These are phyloP conservation scores for Halichondria panicea DNA, from an alignment of 37 sponge, comb jelly and placozoan species.

Conservation along the genomic window DNA sequence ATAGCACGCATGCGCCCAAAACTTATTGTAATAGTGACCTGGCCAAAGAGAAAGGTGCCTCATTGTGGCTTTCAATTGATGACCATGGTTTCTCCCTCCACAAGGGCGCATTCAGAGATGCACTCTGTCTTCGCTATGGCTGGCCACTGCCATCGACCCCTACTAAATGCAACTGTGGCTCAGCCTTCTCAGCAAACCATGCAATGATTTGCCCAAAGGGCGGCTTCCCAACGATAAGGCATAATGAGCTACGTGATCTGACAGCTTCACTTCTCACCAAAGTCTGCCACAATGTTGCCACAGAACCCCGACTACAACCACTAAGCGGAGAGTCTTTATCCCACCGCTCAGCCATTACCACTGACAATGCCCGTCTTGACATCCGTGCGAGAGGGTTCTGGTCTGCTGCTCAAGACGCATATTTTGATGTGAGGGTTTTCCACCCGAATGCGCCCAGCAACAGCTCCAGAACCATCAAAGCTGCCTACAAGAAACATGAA, in stretches of 20 bases:
- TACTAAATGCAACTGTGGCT: conserved; percentile 20
- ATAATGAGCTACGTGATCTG: conserved; percentile 39
- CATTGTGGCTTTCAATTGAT: conserved; percentile 27
- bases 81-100: conserved; percentile 34
- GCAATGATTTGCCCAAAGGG: conserved; percentile 26
- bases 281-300: conserved; percentile 37
- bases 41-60: conserved; percentile 27
- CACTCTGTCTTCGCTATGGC: conserved; percentile 18
- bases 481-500: conserved; percentile 23
- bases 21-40: too few species aligned
- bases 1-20: too few species aligned
- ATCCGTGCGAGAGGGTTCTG: conserved; percentile 27
- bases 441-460: not conserved
- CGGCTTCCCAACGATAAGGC: conserved; percentile 32
- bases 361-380: conserved; percentile 25
- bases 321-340: conserved; percentile 24
- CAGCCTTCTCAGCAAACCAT: conserved; percentile 15
- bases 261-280: conserved; percentile 40
- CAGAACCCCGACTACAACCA: conserved; percentile 45
- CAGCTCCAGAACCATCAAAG: not conserved
- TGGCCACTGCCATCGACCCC: conserved; percentile 21
- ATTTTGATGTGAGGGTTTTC: not conserved
- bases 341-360: conserved; percentile 21
- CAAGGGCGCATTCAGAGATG: conserved; percentile 28
- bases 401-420: conserved; percentile 2